These are phyloP conservation scores for Philaenus spumarius DNA, from an alignment of 1,140 invertebrate genomes.

Conservation along the genomic window DNA sequence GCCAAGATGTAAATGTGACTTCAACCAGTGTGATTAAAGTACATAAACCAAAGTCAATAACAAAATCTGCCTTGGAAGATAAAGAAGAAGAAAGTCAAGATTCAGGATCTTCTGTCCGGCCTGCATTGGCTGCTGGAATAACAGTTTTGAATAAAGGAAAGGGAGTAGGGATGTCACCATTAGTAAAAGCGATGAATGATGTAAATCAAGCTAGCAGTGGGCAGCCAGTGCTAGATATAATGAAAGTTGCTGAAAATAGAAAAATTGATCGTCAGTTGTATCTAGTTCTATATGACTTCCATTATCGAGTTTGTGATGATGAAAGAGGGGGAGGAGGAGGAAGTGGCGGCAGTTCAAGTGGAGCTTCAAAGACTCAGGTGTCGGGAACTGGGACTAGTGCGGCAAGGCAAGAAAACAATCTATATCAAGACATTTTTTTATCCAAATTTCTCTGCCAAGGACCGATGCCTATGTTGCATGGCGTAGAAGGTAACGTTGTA, in stretches of 20 bases:
- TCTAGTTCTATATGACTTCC: slow-evolving; percentile 51
- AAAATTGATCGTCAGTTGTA: slow-evolving; percentile 37
- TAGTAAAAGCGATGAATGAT: slow-evolving; percentile 52
- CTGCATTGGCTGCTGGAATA: slow-evolving; percentile 4
- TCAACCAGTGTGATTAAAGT: slow-evolving; percentile 42
- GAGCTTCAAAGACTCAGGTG: slow-evolving; percentile 44
- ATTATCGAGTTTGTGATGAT: slow-evolving; percentile 38
- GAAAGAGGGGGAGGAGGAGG: slow-evolving; percentile 31
- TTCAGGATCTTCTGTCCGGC: not conserved
- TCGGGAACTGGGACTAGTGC: slow-evolving; percentile 44
- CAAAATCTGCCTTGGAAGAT: too few species aligned
- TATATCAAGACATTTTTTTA: slow-evolving; percentile 42
- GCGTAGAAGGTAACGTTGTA: not conserved
- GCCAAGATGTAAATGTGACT: slow-evolving; percentile 39
- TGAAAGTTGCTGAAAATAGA: slow-evolving; percentile 33
- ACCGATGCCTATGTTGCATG: not conserved
- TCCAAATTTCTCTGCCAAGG: slow-evolving; percentile 38
- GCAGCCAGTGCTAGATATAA: slow-evolving; percentile 38
- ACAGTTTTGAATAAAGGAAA: slow-evolving; percentile 28
- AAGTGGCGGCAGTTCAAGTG: slow-evolving; percentile 35
- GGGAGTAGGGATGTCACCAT: slow-evolving; percentile 41
- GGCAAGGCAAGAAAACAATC: slow-evolving; percentile 39
- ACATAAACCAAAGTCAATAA: not conserved
- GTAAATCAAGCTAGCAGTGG: slow-evolving; percentile 47
- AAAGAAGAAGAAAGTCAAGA: not conserved